Evolutionary conservation across 1,140 invertebrate species (phyloP).

Genomic region (Eumeta japonica): DNA sequence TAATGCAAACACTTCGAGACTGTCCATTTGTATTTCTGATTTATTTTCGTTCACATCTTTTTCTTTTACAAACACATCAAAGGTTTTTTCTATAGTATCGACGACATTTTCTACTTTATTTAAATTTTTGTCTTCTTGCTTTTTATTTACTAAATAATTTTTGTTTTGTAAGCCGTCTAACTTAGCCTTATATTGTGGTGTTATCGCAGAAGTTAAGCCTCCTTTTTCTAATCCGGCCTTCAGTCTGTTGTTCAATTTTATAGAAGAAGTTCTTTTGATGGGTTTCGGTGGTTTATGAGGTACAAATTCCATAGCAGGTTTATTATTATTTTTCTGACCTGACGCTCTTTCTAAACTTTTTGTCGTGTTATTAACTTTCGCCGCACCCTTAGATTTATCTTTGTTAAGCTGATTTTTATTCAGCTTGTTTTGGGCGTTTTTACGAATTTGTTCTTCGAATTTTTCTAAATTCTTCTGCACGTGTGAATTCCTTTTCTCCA

Average conservation of each 20-base stretch:
- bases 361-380: conserved; percentile 47
- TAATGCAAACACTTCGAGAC: conserved; percentile 58
- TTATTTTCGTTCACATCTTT: conserved; percentile 61
- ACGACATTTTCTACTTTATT: conserved; percentile 27
- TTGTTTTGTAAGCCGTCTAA: conserved; percentile 53
- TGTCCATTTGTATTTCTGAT: conserved; percentile 60
- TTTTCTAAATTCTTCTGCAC: conserved; percentile 57
- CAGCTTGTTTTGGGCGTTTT: conserved; percentile 53
- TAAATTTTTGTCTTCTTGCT: conserved; percentile 39
- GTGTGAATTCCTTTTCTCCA: conserved; percentile 52
- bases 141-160: conserved; percentile 40
- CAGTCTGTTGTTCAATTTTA: conserved; percentile 50
- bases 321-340: conserved; percentile 54
- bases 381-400: conserved; percentile 34
- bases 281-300: conserved; percentile 61
- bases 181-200: conserved; percentile 52
- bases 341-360: conserved; percentile 59
- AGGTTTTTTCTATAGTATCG: conserved; percentile 53
- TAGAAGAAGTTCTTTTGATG: conserved; percentile 50
- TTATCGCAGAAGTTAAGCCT: conserved; percentile 47
- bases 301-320: conserved; percentile 58
- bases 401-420: conserved; percentile 55
- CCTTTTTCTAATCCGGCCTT: conserved; percentile 45
- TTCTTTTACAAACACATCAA: conserved; percentile 61
- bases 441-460: conserved; percentile 54